Evolutionary conservation across 1,140 invertebrate genomes (phyloP), one percentile per base, ranked within the genome.

Genomic region (Cotesia typhae): DNA sequence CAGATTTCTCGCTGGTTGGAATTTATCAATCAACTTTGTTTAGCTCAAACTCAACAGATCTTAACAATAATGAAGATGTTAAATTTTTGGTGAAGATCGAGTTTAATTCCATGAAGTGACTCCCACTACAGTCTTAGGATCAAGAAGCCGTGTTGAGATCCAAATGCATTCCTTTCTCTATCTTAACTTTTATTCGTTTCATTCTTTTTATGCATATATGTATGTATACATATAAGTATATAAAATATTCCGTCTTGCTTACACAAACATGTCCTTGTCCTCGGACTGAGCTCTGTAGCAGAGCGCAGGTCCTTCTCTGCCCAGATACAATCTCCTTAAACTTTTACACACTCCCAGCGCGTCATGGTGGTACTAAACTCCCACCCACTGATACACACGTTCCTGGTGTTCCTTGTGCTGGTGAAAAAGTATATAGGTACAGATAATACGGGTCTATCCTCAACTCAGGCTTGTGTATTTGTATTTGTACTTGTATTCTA

Each of bases 101-200:
- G 41, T 47, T 47, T 47, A 47, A 47, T 47, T 47, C 41, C 41
- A 47, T 10, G 41, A 47, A 47, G 6, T 47, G 1, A 10, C 41
- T 47, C 41, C 41, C 7, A 47, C 41, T 3, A 47, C 41, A 47
- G 14, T 37, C 63, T 5, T 47, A 38, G 61, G 64, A 57, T 71
- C 20, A 65, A 6, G 53, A 65, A 38, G 59, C 6, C 51, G 57
- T 20, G 41, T 51, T 67, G 55, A 52, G 63, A 67, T 61, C 55
- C 64, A 66, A 67, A 72, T 72, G 71, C 20, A 76, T 73, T 73
- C 73, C 71, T 66, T 73, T 72, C 51, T 52, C 65, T 60, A 71
- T 67, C 20, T 70, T 73, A 35, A 35, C 72, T 74, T 6, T 65
- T 41, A 55, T 69, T 71, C 67, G 60, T 64, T 65, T 70, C 74